Evolutionary conservation across 2,797 vertebrate species (phyloP).

Genomic region (Macroramphosus scolopax): DNA sequence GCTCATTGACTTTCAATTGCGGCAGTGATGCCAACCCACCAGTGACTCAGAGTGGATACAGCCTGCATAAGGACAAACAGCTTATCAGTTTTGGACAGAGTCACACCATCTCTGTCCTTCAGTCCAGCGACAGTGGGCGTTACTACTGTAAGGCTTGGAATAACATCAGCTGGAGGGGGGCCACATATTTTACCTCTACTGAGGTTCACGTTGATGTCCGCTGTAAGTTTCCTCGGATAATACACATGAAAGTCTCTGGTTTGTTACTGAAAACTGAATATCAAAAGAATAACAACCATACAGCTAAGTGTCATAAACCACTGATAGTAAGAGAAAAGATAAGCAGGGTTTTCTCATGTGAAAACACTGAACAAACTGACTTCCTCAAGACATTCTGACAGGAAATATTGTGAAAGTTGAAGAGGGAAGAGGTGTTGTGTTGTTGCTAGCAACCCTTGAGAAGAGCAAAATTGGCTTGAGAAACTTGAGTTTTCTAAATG

Average conservation of each 20-base stretch:
- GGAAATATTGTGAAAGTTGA: too few species aligned
- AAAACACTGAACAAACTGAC: too few species aligned
- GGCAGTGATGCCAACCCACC: slow-evolving; percentile 56
- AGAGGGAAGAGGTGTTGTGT: too few species aligned
- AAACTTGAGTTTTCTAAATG: too few species aligned
- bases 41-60: slow-evolving; percentile 36
- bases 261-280: background rate
- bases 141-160: slow-evolving; percentile 63
- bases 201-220: slow-evolving; percentile 40
- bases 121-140: slow-evolving; percentile 47
- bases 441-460: too few species aligned
- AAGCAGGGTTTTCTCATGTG: too few species aligned
- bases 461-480: too few species aligned
- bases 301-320: too few species aligned
- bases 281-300: background rate
- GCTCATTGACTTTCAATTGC: slow-evolving; percentile 44
- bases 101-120: slow-evolving; percentile 40
- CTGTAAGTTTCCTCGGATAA: slow-evolving; percentile 51
- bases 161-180: slow-evolving; percentile 31
- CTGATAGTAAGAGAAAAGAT: too few species aligned
- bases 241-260: background rate
- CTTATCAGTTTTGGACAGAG: slow-evolving; percentile 27
- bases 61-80: slow-evolving; percentile 39
- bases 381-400: too few species aligned
- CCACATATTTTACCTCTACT: slow-evolving; percentile 22